phyloP scores from a whole-genome alignment of 2,113 vertebrate species.

The Urocolius indicus region DNA sequence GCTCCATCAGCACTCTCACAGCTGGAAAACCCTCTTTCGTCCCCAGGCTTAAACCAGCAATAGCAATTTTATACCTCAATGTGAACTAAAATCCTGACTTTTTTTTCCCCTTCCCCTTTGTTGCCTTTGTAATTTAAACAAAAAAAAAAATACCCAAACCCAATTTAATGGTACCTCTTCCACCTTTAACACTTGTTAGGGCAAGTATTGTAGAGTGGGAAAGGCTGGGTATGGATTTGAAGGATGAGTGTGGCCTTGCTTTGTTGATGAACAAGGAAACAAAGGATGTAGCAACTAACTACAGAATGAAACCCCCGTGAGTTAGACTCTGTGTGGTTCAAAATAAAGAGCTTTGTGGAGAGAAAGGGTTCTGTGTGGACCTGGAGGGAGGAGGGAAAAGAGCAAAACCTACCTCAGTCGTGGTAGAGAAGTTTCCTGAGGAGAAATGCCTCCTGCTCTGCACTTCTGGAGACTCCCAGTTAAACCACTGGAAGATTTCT shows the following conservation, averaged over 20 bases:
- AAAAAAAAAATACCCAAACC: too few species aligned
- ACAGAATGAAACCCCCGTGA: background rate
- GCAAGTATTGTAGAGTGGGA: background rate
- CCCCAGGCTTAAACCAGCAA: slow-evolving; percentile 27
- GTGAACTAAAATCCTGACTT: slow-evolving; percentile 13
- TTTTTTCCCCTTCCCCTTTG: background rate
- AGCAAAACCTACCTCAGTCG: background rate
- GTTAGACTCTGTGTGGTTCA: background rate
- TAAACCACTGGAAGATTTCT: rapidly evolving
- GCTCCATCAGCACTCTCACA: background rate
- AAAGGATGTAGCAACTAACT: background rate
- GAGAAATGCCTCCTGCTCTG: background rate
- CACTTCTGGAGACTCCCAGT: background rate
- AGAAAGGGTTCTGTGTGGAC: background rate
- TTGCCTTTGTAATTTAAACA: background rate
- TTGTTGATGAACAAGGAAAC: background rate
- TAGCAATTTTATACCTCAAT: slow-evolving; percentile 43
- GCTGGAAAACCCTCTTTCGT: background rate
- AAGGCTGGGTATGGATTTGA: background rate
- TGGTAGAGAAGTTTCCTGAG: rapidly evolving
- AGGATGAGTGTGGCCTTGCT: slow-evolving; percentile 4
- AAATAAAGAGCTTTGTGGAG: background rate
- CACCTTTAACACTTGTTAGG: background rate
- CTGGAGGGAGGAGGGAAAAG: rapidly evolving
- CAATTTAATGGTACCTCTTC: slow-evolving; percentile 42